These are phyloP conservation scores for Thyatira batis DNA, from an alignment of 2,888 invertebrate species.

Conservation along the genomic window DNA sequence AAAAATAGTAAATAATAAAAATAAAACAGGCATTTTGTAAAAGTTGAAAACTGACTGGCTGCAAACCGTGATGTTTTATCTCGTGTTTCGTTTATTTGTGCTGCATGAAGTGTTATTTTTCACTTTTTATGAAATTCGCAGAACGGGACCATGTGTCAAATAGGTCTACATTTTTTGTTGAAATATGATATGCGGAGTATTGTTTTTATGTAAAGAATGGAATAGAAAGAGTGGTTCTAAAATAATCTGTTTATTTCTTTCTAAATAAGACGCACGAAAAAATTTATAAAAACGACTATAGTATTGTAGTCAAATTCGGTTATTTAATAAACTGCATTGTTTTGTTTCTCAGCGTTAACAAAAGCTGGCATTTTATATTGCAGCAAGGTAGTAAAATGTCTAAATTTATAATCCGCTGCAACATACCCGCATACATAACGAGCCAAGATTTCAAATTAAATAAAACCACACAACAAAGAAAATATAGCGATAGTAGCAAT, in stretches of 20 bases:
- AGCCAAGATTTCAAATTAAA: not conserved
- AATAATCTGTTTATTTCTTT: not conserved
- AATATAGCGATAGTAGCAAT: not conserved
- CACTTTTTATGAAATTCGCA: constrained; percentile 34
- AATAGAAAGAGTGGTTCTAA: too few relatives aligned
- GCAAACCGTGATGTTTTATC: constrained; percentile 27
- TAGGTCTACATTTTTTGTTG: constrained; percentile 7
- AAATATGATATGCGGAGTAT: too few relatives aligned
- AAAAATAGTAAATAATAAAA: constrained; percentile 24
- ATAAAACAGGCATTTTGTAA: constrained; percentile 14
- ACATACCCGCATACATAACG: not conserved
- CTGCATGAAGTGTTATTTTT: constrained; percentile 40
- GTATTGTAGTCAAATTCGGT: not conserved
- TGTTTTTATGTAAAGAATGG: too few relatives aligned
- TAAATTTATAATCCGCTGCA: not conserved
- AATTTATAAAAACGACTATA: not conserved
- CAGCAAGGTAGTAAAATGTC: not conserved
- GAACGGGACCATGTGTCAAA: constrained; percentile 25
- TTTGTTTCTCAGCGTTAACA: not conserved
- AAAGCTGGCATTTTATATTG: not conserved
- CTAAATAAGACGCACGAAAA: not conserved
- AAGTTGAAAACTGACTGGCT: constrained; percentile 27
- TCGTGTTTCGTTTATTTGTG: constrained; percentile 32
- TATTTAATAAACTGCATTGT: not conserved
- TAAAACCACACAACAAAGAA: not conserved